Base-by-base conservation (phyloP, 1,140 invertebrate genomes). In the Drosophila dunni region DNA sequence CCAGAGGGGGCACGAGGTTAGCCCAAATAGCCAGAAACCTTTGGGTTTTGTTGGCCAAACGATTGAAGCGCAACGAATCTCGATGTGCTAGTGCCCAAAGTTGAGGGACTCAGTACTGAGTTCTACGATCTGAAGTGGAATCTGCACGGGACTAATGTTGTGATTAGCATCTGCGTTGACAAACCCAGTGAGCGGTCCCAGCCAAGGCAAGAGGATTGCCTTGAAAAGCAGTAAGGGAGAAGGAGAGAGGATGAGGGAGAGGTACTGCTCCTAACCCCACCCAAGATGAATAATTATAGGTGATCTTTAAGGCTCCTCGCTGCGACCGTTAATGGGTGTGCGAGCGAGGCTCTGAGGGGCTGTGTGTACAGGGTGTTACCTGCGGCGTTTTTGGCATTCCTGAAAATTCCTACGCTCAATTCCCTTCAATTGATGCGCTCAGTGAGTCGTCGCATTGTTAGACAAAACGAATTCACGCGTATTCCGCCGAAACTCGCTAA, bases 101-200 rank as follows among this genome's bases (percentile, higher is more conserved):
- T 13, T n/a, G 13, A n/a, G n/a, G n/a, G n/a, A 38, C 36, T 9
- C 36, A 38, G 8, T 44, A 56, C 61, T 54, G 13, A 20, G 44
- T 46, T 17, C 7, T 46, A 8, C 7, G 13, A 54, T 72, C 77
- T 89, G 80, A 89, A 89, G 84, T 89, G 78, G 83, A 79, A 81
- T 70, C 80, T 77, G 65, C 75, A 71, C 76, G 65, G 68, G 66
- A 78, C 90, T 91, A 91, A 91, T 91, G 90, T 88, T 84, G 90
- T 91, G 90, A 91, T 91, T 91, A 91, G 90, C 90, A 91, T 91
- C 90, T 91, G 90, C 90, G 90, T 91, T 91, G 90, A 91, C 90
- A 91, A 91, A 91, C 80, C 50, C 90, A 91, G 90, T 74, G 38
- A 86, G 90, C 40, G 82, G 80, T 88, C 78, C 0, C 24, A 5